These are phyloP conservation scores for Lithobates sylvaticus DNA, from an alignment of 2,797 vertebrate genomes.

Conservation along the genomic window DNA sequence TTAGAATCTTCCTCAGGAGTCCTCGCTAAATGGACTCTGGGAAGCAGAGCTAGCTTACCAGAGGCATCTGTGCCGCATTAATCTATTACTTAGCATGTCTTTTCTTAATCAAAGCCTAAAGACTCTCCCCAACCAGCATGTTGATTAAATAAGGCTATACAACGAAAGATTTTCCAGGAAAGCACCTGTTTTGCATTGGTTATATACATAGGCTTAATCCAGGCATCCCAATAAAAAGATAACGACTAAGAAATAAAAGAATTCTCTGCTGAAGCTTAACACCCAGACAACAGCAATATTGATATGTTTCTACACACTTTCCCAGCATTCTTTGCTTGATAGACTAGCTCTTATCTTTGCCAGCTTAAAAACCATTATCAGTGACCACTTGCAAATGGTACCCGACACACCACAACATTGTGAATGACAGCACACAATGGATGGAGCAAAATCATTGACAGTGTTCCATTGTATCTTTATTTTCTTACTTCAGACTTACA, in stretches of 20 bases:
- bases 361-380: no score
- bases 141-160: slow-evolving; percentile 22
- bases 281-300: no score
- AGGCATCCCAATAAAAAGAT: not conserved
- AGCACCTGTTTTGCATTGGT: slow-evolving; percentile 47
- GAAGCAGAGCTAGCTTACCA: slow-evolving; percentile 38
- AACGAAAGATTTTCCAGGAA: slow-evolving; percentile 15
- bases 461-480: no score
- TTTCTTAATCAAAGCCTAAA: slow-evolving; percentile 49
- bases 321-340: no score
- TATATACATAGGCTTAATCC: slow-evolving; percentile 11
- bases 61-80: slow-evolving; percentile 53
- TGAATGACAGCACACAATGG: no score
- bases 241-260: not conserved
- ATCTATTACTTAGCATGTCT: slow-evolving; percentile 50
- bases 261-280: not conserved
- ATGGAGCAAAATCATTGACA: no score
- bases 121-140: slow-evolving; percentile 37
- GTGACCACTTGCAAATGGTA: no score
- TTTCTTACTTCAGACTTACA: no score
- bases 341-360: no score
- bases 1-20: slow-evolving; percentile 43
- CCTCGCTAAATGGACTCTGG: slow-evolving; percentile 39
- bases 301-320: not conserved
- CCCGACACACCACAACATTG: no score